Percentiles rank a stretch among this genome's conserved stretches.
Conservation (phyloP, 2,797 vertebrate genomes). For the Tauraco hartlaubi region DNA sequence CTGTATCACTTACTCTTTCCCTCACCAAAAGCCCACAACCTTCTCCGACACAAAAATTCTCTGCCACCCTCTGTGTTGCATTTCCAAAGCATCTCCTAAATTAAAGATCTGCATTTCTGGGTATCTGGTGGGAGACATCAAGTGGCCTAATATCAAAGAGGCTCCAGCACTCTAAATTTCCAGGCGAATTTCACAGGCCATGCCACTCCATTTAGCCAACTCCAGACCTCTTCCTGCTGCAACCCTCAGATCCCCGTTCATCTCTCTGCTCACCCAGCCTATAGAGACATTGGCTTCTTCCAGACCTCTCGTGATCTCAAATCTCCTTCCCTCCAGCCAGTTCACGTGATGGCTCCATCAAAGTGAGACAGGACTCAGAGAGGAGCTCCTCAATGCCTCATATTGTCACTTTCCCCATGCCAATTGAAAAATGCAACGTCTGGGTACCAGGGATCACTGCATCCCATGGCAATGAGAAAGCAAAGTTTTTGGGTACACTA, state of each 20-base stretch:
- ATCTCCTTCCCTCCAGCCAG: neutral
- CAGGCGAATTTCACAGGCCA: neutral
- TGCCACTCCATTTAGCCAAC: neutral
- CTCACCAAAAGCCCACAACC: neutral
- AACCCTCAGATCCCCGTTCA: neutral
- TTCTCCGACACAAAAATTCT: neutral
- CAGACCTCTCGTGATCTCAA: neutral
- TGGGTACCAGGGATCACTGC: neutral
- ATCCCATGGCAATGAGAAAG: neutral
- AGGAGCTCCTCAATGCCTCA: neutral
- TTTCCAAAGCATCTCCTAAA: neutral
- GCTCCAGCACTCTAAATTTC: neutral
- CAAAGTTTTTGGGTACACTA: neutral
- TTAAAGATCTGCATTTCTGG: neutral
- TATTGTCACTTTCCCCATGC: neutral
- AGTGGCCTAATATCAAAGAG: neutral
- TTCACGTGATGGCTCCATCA: neutral
- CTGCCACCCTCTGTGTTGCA: neutral
- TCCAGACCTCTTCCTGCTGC: neutral
- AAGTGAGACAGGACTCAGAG: rapidly evolving
- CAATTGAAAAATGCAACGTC: neutral
- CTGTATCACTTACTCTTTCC: neutral
- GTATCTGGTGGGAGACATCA: neutral
- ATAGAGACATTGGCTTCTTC: neutral
- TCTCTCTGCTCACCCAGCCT: neutral